A percentile compares a stretch with the other conserved stretches of the same genome.
Evolutionary conservation across 2,797 vertebrate genomes (phyloP).

Genomic region (Sebastes minor): DNA sequence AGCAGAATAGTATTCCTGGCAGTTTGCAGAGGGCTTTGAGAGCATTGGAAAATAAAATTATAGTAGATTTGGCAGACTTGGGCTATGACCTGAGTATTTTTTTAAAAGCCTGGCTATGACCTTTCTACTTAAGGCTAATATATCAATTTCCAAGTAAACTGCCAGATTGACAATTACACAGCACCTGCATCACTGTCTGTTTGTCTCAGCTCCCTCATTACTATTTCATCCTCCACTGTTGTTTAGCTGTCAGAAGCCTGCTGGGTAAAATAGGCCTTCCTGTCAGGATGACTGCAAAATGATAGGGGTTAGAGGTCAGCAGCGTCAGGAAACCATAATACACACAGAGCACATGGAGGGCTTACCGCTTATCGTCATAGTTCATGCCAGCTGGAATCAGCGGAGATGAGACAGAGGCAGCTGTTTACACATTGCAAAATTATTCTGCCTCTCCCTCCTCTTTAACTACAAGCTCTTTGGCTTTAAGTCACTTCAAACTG

Average conservation of each 20-base stretch:
- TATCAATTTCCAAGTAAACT: neutral
- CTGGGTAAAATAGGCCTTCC: slow-evolving; percentile 77
- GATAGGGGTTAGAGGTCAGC: slow-evolving; percentile 85
- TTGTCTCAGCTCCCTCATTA: slow-evolving; percentile 85
- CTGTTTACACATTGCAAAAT: slow-evolving; percentile 2
- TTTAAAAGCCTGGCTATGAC: neutral
- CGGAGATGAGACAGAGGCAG: neutral
- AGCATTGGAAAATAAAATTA: neutral
- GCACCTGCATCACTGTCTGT: slow-evolving; percentile 36
- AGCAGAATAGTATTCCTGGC: neutral
- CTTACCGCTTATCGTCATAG: neutral
- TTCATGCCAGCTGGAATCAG: slow-evolving; percentile 7
- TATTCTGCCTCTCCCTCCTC: neutral
- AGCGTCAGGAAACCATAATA: slow-evolving; percentile 88
- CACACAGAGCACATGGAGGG: neutral
- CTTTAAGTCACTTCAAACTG: neutral
- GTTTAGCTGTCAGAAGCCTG: slow-evolving; percentile 63
- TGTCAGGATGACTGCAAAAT: slow-evolving; percentile 89
- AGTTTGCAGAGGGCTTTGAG: neutral
- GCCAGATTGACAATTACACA: neutral
- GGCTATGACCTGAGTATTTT: neutral
- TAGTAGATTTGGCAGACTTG: neutral
- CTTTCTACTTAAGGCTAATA: neutral
- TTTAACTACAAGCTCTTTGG: neutral
- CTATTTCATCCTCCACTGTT: slow-evolving; percentile 83